Base-by-base conservation (phyloP, 2,888 invertebrate species). In the Criorhina ranunculi region DNA sequence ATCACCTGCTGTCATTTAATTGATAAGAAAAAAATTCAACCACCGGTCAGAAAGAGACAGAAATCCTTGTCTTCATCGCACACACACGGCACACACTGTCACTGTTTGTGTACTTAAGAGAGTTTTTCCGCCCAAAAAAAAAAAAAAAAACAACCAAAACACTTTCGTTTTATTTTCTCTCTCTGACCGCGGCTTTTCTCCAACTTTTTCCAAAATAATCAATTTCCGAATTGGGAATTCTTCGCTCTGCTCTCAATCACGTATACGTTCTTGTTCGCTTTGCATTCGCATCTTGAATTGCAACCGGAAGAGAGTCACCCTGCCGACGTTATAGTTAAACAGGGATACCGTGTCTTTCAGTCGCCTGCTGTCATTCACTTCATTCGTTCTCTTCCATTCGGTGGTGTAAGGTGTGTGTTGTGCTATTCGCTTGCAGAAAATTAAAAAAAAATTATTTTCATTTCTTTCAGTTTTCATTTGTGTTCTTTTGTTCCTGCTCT, bases 331-430 rank as follows among this genome's bases (percentile, higher is more conserved):
- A n/a, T n/a, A 12, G 19, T 37, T 9, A 17, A 35, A 7, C 11
- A 8, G 33, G 33, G 9, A 19, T 24, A 0, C 8, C 31, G 15
- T 15, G 29, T 17, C 40, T 12, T 44, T 15, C 31, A 31, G 31
- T 33, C 11, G 31, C 11, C 19, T 19, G 37, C 72, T 57, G 66
- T 67, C 67, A 67, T 40, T 24, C 24, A 24, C 24, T 35, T 82
- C 79, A 83, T 83, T 83, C 83, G 79, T 79, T 83, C 67, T 83
- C 73, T 83, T 83, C 79, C 79, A 73, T 73, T 73, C 67, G 79
- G 31, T 40, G 67, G 73, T 37, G 69, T 69, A 55, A 42, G 73
- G 33, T 69, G 73, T 67, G 49, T 55, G 57, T 29, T 31, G 40
- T 64, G 55, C 29, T 42, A 35, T 44, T 70, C 51, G 51, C 40